Percentiles rank a stretch among this genome's conserved stretches.
Conservation (phyloP, 2,113 vertebrate species). For the Heterocephalus glaber region DNA sequence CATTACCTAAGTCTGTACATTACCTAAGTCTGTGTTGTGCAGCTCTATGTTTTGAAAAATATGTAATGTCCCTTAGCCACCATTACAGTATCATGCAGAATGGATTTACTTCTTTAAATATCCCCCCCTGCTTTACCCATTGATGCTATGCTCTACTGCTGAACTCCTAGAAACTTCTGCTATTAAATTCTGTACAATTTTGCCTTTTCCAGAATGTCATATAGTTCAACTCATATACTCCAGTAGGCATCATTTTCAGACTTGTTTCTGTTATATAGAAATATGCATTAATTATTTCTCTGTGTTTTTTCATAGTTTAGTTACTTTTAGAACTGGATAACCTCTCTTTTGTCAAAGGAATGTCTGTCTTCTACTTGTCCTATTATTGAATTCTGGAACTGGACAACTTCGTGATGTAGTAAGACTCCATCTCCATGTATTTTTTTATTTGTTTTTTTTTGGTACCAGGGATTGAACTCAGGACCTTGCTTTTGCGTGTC, state of each 20-base stretch:
- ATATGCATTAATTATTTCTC: not conserved
- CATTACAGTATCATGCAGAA: not conserved
- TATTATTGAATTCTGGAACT: not conserved
- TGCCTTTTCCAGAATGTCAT: not conserved
- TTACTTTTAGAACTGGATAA: not conserved
- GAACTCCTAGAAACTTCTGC: not conserved
- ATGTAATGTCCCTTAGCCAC: not conserved
- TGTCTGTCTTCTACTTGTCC: not conserved
- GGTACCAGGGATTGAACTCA: too few species aligned
- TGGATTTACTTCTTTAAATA: not conserved
- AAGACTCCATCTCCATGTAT: too few species aligned
- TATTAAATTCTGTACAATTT: not conserved
- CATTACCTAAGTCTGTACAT: not conserved
- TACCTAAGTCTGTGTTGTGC: not conserved
- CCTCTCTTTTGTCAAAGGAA: not conserved
- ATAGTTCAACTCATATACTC: not conserved
- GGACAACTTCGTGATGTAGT: too few species aligned
- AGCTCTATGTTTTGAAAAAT: not conserved
- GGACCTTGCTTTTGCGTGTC: too few species aligned
- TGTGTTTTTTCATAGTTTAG: not conserved
- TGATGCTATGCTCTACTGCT: not conserved
- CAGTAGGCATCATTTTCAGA: not conserved
- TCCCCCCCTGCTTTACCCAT: not conserved
- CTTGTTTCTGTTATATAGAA: not conserved
- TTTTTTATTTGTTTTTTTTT: too few species aligned